Conservation (phyloP, 2,888 invertebrate genomes). For the Thelaira solivaga region DNA sequence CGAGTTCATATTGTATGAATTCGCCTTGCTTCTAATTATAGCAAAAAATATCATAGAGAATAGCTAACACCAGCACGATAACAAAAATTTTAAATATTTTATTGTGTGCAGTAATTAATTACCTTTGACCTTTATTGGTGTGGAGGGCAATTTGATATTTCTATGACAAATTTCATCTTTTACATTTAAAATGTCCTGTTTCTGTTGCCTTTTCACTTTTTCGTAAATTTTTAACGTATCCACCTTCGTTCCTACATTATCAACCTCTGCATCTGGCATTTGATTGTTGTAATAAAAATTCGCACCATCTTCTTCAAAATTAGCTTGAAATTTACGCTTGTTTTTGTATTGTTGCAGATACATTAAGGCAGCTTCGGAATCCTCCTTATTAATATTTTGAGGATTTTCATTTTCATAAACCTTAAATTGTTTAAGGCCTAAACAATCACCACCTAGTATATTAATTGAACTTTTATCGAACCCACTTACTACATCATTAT, state of each 20-base stretch:
- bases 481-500: not conserved
- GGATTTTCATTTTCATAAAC: not conserved
- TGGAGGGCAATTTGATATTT: constrained; percentile 23
- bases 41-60: too few relatives aligned
- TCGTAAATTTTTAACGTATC: constrained; percentile 11
- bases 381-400: not conserved
- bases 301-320: not conserved
- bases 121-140: constrained; percentile 30
- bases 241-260: not conserved
- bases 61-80: too few relatives aligned
- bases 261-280: not conserved
- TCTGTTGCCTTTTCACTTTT: not conserved
- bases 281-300: constrained; percentile 11
- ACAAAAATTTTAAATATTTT: too few relatives aligned
- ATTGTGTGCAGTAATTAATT: not conserved
- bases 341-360: constrained; percentile 21
- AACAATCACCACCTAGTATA: not conserved
- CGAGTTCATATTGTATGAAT: too few relatives aligned
- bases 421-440: not conserved
- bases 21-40: too few relatives aligned
- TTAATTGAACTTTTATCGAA: constrained; percentile 16
- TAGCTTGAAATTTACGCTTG: constrained; percentile 28
- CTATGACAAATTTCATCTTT: not conserved
- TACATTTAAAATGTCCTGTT: not conserved
- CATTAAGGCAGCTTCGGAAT: not conserved